Percentiles rank a stretch among this genome's conserved stretches.
Conservation (phyloP, 2,113 vertebrate genomes). For the Tyrannus savana region DNA sequence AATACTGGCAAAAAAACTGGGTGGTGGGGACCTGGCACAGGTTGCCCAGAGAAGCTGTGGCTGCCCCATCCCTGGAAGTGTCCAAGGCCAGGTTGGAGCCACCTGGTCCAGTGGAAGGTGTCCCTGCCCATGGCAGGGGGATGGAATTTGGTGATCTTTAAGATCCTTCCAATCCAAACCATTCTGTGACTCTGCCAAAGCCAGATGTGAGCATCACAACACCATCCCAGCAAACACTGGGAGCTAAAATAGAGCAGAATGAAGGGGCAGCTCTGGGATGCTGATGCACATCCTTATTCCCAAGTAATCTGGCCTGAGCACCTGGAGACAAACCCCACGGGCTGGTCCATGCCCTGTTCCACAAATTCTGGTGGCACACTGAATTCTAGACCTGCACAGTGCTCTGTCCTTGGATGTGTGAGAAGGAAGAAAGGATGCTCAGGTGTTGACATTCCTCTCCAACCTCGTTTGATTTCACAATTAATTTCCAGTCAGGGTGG, state of each 20-base stretch:
- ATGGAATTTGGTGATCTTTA: too few relatives aligned
- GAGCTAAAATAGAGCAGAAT: background rate
- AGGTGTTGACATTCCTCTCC: background rate
- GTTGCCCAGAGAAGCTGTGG: too few relatives aligned
- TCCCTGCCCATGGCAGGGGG: too few relatives aligned
- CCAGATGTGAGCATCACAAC: background rate
- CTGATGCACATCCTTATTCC: background rate
- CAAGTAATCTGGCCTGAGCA: background rate
- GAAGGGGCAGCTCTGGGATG: background rate
- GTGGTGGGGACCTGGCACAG: too few relatives aligned
- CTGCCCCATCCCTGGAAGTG: too few relatives aligned
- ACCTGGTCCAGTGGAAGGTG: too few relatives aligned
- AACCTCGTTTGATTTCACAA: conserved; percentile 57
- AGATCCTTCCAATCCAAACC: too few relatives aligned
- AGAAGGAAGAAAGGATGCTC: background rate
- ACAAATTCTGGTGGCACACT: background rate
- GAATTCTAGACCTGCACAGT: background rate
- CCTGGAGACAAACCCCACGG: background rate
- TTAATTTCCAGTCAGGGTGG: conserved; percentile 65
- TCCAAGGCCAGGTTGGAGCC: too few relatives aligned
- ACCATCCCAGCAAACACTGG: too few relatives aligned
- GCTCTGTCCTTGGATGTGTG: background rate
- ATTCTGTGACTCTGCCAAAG: too few relatives aligned
- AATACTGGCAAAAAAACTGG: too few relatives aligned
- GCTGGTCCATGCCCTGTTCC: background rate